A percentile compares a stretch with the other conserved stretches of the same genome.
Evolutionary conservation across 2,797 vertebrate genomes (phyloP).

Genomic region (Rhadinocentrus ornatus): DNA sequence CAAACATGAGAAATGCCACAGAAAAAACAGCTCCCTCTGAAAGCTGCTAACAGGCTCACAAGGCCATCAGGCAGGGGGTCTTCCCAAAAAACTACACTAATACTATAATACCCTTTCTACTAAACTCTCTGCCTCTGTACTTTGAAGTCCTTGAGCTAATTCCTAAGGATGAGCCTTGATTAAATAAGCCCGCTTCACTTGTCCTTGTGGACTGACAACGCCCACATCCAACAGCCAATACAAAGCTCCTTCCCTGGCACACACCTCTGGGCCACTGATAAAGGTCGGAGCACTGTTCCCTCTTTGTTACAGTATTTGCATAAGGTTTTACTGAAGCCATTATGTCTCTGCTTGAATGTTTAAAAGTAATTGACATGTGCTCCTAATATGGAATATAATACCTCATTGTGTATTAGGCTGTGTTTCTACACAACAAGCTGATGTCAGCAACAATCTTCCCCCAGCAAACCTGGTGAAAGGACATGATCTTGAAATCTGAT

Average conservation of each 20-base stretch:
- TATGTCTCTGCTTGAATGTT: no score
- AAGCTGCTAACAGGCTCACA: slow-evolving; percentile 11
- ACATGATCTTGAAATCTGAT: no score
- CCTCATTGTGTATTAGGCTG: no score
- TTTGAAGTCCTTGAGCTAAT: slow-evolving; percentile 20
- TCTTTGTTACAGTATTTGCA: not conserved
- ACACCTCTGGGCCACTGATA: slow-evolving; percentile 15
- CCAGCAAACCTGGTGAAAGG: not conserved
- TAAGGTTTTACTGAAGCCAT: no score
- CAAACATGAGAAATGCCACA: slow-evolving; percentile 15
- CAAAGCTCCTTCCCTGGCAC: not conserved
- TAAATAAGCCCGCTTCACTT: slow-evolving; percentile 14
- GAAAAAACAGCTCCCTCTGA: not conserved
- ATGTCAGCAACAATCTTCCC: not conserved
- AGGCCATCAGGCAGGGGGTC: slow-evolving; percentile 17
- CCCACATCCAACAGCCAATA: slow-evolving; percentile 52
- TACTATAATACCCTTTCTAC: no score
- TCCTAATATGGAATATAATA: no score
- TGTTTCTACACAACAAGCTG: not conserved
- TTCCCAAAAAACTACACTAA: slow-evolving; percentile 16
- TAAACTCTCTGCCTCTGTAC: slow-evolving; percentile 8
- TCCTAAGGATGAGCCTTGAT: slow-evolving; percentile 11
- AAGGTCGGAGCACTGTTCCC: slow-evolving; percentile 29
- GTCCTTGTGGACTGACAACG: slow-evolving; percentile 51
- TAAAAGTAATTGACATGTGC: no score